phyloP scores from a whole-genome alignment of 2,113 vertebrate genomes.

The Dunckerocampus dactyliophorus region DNA sequence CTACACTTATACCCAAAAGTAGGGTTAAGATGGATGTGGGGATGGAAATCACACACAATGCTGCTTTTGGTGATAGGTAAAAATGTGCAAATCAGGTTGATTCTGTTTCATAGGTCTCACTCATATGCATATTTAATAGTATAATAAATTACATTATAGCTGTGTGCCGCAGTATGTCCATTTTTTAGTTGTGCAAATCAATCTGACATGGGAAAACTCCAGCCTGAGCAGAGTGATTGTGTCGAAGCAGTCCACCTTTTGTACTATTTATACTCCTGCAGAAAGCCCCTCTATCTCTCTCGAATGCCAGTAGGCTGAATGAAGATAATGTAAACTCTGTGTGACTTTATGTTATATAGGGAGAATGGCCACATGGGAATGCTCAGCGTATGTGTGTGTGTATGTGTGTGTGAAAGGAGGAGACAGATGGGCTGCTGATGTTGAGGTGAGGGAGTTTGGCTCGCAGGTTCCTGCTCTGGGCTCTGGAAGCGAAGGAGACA shows the following conservation, averaged over 20 bases:
- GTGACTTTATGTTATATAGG: conserved; percentile 4
- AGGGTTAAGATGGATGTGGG: no score
- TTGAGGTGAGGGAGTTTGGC: conserved; percentile 13
- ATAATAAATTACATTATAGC: background rate
- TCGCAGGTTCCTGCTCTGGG: conserved; percentile 15
- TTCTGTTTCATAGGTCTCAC: no score
- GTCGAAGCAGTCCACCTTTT: conserved; percentile 12
- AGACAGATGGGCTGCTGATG: conserved; percentile 39
- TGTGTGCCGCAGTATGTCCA: background rate
- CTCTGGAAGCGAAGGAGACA: conserved; percentile 14
- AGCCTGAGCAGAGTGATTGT: background rate
- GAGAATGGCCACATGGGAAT: conserved; percentile 9
- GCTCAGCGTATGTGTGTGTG: background rate
- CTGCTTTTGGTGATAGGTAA: no score
- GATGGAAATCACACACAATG: no score
- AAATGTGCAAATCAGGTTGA: no score
- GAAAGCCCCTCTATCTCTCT: conserved; percentile 13
- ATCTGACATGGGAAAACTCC: conserved; percentile 11
- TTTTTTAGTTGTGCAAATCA: background rate
- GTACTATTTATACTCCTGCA: conserved; percentile 33
- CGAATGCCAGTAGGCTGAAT: conserved; percentile 19
- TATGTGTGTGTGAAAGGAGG: background rate
- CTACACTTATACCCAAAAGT: no score
- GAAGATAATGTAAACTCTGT: conserved; percentile 31
- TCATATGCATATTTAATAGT: no score